These are phyloP conservation scores for Leptobrachium leishanense DNA, from an alignment of 2,113 vertebrate genomes.

Conservation along the genomic window DNA sequence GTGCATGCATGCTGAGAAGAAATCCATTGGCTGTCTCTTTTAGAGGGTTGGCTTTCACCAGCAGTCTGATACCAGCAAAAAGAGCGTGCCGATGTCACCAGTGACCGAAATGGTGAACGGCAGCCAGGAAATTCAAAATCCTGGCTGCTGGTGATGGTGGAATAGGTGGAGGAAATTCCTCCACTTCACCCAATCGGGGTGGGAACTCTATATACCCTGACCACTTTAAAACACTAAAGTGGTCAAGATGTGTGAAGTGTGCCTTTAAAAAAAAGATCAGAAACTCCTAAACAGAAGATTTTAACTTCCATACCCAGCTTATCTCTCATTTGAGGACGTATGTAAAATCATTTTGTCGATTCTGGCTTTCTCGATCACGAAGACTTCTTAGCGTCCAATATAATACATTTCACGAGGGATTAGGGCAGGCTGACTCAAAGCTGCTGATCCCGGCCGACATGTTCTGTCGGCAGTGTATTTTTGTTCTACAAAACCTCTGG, in stretches of 20 bases:
- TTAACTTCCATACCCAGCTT: no score
- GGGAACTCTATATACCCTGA: no score
- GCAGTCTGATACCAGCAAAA: not conserved
- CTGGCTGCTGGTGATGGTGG: no score
- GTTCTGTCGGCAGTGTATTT: not conserved
- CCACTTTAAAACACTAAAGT: no score
- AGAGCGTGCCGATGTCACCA: not conserved
- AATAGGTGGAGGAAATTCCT: no score
- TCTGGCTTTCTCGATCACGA: not conserved
- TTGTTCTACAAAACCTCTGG: slow-evolving; percentile 3
- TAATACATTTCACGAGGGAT: slow-evolving; percentile 7
- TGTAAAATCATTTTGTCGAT: not conserved
- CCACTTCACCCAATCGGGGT: no score
- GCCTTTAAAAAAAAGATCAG: no score
- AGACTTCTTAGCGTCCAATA: not conserved
- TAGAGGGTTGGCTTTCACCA: not conserved
- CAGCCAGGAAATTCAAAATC: no score
- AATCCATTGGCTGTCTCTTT: not conserved
- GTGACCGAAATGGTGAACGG: no score
- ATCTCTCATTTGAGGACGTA: no score
- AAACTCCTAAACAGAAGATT: no score
- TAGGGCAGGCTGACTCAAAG: not conserved
- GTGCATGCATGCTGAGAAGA: not conserved
- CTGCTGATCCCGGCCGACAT: not conserved
- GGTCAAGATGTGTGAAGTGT: no score